phyloP scores from a whole-genome alignment of 2,888 invertebrate genomes.

The Pegoplata infirma region DNA sequence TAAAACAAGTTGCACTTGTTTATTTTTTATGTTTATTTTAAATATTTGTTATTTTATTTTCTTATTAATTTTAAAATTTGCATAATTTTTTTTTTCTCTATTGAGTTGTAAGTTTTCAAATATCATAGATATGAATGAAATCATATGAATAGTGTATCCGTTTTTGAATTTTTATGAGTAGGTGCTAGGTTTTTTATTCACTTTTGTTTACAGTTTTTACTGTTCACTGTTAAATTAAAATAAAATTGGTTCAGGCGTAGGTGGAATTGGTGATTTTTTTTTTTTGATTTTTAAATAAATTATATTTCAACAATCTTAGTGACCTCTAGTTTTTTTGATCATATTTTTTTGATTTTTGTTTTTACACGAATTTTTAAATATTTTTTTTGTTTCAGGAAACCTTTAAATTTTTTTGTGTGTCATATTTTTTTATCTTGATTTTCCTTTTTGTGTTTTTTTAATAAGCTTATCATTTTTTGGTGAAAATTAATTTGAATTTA shows the following conservation, averaged over 20 bases:
- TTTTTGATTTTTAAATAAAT: not conserved
- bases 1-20: slow-evolving; percentile 62
- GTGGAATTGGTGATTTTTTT: too few relatives aligned
- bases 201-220: not conserved
- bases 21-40: slow-evolving; percentile 23
- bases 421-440: slow-evolving; percentile 24
- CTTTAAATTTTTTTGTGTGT: too few relatives aligned
- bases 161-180: slow-evolving; percentile 36
- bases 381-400: slow-evolving; percentile 11
- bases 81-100: slow-evolving; percentile 22
- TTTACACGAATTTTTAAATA: slow-evolving; percentile 28
- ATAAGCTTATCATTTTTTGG: not conserved
- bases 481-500: not conserved
- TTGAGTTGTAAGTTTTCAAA: slow-evolving; percentile 29
- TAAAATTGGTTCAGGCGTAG: slow-evolving; percentile 21
- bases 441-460: too few relatives aligned
- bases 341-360: not conserved
- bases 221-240: not conserved
- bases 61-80: slow-evolving; percentile 31
- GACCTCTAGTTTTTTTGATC: slow-evolving; percentile 25
- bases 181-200: slow-evolving; percentile 21
- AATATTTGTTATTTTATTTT: slow-evolving; percentile 9
- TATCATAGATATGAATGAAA: slow-evolving; percentile 41
- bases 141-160: slow-evolving; percentile 36
- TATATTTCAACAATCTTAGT: slow-evolving; percentile 14